Base-by-base conservation (phyloP, 2,888 invertebrate species). In the Drosophila quasianomalipes region DNA sequence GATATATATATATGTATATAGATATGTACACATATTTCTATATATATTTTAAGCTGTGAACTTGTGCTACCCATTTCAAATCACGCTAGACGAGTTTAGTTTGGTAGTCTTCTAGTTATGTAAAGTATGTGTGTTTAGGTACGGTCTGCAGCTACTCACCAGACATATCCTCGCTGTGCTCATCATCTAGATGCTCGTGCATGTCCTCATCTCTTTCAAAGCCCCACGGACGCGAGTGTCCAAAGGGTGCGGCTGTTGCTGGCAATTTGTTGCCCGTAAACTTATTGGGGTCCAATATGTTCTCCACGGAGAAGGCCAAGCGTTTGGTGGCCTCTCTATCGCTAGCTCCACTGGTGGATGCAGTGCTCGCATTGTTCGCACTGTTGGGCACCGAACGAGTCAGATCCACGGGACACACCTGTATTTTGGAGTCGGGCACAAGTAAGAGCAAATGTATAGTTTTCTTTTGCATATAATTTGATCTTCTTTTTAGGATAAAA, bases 261-360 rank as follows among this genome's bases (percentile, higher is more conserved):
- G 83, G 77, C 72, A 90, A 33, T 69, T 86, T 86, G 68, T 95
- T 94, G 37, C 97, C 97, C 33, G 97, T 97, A 93, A 98, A 98
- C 94, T 98, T 98, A 88, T 96, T 97, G 5, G 98, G 98, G 93
- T 98, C 97, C 82, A 98, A 94, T 79, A 98, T 98, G 92, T 98
- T 98, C 94, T 98, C 97, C 30, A 98, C 98, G 7, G 97, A 97
- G 94, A 98, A 98, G 26, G 97, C 97, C 77, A 97, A 95, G 82
- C 95, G 96, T 76, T 93, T 93, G 31, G 92, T 91, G 30, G 93
- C 83, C 69, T 93, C 94, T 28, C 93, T 92, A 61, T 94, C 93
- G 63, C 91, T 90, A 4, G 90, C 82, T 0, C 91, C 89, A 69
- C 91, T 93, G 47, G 92, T 89, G 30, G 92, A 82, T 19, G 92